Evolutionary conservation across 2,888 invertebrate species (phyloP), one percentile per base, ranked within the genome.

Genomic region (Willowsia nigromaculata): DNA sequence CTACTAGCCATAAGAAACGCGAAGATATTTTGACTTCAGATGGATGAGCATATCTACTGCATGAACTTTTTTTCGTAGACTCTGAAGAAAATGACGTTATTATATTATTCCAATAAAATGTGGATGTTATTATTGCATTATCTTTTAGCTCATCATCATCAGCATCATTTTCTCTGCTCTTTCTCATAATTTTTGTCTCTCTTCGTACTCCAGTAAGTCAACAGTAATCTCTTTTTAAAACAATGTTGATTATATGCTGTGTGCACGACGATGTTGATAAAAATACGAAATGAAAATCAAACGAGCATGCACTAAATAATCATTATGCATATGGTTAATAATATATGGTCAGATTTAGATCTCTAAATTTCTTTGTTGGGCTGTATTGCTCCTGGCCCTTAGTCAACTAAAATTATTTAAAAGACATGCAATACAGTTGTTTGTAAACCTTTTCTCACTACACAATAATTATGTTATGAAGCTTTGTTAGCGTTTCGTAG

Each of bases 61-160:
- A 30, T 30, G 50, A 9, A 50, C 15, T 62, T 15, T 65, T 33
- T 65, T 9, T 50, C 18, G 50, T 53, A 30, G 5, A 30, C 50
- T 53, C 50, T 27, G 71, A 40, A 30, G n/a, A 22, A 78, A 78
- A 65, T 65, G 33, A 59, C 33, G 59, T 22, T 56, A 22, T n/a
- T 65, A 65, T 76, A 68, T 47, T 83, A 68, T 68, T 68, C 33
- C 71, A 62, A 83, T 68, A 83, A 83, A 74, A 85, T 85, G 76
- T 85, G 76, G 59, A 74, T 71, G 43, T 40, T 74, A 85, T 76
- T 78, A 85, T 85, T 85, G 85, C 85, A 85, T 85, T 76, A 74
- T 83, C 59, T 74, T 78, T 85, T 85, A 47, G 82, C 47, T 78
- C 85, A 85, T 85, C 85, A 40, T 71, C 30, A 22, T 37, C n/a